Evolutionary conservation across 2,797 vertebrate genomes (phyloP), one percentile per base, ranked within the genome.

Genomic region (Loriculus beryllinus): DNA sequence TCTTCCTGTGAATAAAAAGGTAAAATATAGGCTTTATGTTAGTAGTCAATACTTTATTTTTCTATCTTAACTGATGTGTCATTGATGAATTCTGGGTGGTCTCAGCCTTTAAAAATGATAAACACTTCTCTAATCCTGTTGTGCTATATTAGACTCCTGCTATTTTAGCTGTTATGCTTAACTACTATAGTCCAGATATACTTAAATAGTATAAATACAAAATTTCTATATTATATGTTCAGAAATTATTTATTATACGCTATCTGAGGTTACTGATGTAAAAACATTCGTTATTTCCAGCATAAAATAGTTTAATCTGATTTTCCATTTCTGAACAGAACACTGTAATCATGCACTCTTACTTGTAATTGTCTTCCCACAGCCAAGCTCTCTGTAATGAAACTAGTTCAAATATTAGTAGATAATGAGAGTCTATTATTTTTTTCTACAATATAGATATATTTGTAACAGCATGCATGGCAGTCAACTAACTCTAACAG

Each of bases 31-130:
- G 28, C 49, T 88, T 75, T 57, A 28, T 65, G 18, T 8, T 72
- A 78, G 37, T 7, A 92, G 86, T 91, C 93, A 95, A 85, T 94
- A 89, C 15, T 76, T 86, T 68, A 70, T 88, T 94, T 96, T 92
- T 89, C 52, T 81, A 23, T 52, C 45, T 90, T 93, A 92, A 87
- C 56, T 78, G 64, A 68, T 65, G 35, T 75, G 78, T 84, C 78
- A 88, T 71, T 82, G 82, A 85, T 87, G 75, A 93, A 87, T 92
- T 85, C 78, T 68, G 78, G 80, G 80, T 68, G n/a, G 54, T 85
- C 62, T 74, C 80, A 71, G 64, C 54, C 67, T 85, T 88, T 77
- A 67, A 17, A 92, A 92, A 52, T 39, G 8, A 93, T 63, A 92
- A 95, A 92, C 59, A 48, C 35, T 89, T 71, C 45, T 85, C 52